Conservation (phyloP, 2,888 invertebrate genomes). For the Erpobdella octoculata region DNA sequence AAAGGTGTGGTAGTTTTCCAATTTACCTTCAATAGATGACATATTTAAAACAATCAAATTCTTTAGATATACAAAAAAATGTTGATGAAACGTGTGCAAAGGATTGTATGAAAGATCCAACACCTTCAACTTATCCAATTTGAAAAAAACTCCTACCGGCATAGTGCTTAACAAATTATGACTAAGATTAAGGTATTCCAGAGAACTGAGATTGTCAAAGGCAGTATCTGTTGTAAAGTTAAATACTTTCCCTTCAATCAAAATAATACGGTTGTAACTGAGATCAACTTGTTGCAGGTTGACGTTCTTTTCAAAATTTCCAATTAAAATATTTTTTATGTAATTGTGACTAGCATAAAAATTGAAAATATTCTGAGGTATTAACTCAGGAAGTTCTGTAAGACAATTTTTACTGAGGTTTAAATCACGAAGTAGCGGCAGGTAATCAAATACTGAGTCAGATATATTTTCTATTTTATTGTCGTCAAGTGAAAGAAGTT, state of each 20-base stretch:
- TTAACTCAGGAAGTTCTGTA: conserved; percentile 29
- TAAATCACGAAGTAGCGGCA: conserved; percentile 73
- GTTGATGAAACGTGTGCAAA: conserved; percentile 30
- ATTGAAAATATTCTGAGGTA: conserved; percentile 33
- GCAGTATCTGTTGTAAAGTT: too few relatives aligned
- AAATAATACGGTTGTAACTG: conserved; percentile 37
- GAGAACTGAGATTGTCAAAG: conserved; percentile 32
- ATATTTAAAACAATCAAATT: conserved; percentile 37
- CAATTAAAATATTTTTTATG: conserved; percentile 30
- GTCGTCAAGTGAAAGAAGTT: conserved; percentile 70
- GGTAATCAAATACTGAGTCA: conserved; percentile 72
- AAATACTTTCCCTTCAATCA: conserved; percentile 31
- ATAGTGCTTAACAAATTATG: conserved; percentile 32
- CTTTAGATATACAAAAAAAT: conserved; percentile 34
- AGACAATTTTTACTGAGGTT: conserved; percentile 66
- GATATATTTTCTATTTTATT: conserved; percentile 72
- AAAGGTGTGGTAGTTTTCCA: conserved; percentile 28
- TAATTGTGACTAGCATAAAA: conserved; percentile 36
- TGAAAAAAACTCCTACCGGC: conserved; percentile 29
- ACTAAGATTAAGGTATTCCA: conserved; percentile 35
- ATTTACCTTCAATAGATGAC: conserved; percentile 32
- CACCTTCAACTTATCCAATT: conserved; percentile 28
- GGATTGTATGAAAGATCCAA: conserved; percentile 40
- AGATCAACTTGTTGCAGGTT: conserved; percentile 38
- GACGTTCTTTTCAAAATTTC: conserved; percentile 27